Conservation (phyloP, 1,140 invertebrate species). For the Aethina tumida region DNA sequence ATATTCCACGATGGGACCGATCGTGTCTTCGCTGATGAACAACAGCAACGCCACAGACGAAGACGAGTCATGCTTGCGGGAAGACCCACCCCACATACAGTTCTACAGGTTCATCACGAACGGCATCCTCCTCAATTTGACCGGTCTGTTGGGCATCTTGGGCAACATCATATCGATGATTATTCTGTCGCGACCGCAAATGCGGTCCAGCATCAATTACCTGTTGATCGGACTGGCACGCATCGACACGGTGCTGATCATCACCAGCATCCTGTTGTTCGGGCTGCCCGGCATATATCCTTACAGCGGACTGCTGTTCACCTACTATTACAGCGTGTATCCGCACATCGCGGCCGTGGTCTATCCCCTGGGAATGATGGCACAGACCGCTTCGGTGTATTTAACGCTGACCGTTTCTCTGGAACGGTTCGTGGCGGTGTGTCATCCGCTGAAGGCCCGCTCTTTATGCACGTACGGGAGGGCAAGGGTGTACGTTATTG, state of each 20-base stretch:
- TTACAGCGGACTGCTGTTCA: slow-evolving; percentile 62
- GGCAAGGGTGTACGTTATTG: slow-evolving; percentile 72
- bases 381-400: slow-evolving; percentile 90
- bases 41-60: too few relatives aligned
- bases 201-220: slow-evolving; percentile 91
- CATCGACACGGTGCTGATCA: slow-evolving; percentile 81
- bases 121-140: slow-evolving; percentile 71
- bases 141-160: slow-evolving; percentile 75
- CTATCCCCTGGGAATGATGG: slow-evolving; percentile 79
- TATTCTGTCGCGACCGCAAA: slow-evolving; percentile 82
- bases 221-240: slow-evolving; percentile 81
- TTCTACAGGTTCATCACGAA: slow-evolving; percentile 62
- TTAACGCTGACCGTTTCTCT: slow-evolving; percentile 90
- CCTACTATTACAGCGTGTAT: slow-evolving; percentile 69
- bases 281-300: slow-evolving; percentile 74
- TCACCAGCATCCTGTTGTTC: slow-evolving; percentile 79
- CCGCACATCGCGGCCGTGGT: slow-evolving; percentile 71
- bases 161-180: slow-evolving; percentile 86
- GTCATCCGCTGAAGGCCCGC: slow-evolving; percentile 80
- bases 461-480: slow-evolving; percentile 85
- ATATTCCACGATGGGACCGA: too few relatives aligned
- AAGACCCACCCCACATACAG: too few relatives aligned
- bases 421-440: slow-evolving; percentile 93
- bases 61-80: too few relatives aligned
- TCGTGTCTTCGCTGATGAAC: too few relatives aligned